phyloP scores from a whole-genome alignment of 2,113 vertebrate genomes.

The Protobothrops flavoviridis region DNA sequence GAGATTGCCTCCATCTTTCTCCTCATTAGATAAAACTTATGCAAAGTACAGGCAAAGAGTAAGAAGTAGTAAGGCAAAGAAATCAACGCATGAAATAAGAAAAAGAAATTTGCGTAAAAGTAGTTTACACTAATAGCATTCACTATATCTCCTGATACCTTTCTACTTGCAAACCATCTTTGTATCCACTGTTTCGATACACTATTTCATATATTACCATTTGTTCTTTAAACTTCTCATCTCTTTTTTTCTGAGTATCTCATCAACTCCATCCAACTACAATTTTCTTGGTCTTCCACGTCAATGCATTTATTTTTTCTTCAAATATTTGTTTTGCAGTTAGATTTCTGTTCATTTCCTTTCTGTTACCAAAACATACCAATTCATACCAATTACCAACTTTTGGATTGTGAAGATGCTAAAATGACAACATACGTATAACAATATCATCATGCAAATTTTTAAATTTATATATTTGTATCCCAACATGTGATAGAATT shows the following conservation, averaged over 20 bases:
- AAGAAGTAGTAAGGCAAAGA: background rate
- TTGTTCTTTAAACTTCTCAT: background rate
- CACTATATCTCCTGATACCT: background rate
- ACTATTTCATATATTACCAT: background rate
- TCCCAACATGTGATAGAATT: background rate
- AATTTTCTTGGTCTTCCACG: background rate
- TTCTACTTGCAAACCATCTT: background rate
- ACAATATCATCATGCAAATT: background rate
- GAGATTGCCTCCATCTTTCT: background rate
- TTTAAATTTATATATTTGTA: background rate
- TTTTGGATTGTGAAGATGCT: background rate
- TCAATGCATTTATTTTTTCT: background rate
- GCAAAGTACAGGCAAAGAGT: background rate
- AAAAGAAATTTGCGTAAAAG: background rate
- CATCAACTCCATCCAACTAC: background rate
- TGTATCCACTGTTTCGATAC: background rate
- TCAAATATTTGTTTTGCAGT: background rate
- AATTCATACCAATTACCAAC: background rate
- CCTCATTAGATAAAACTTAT: background rate
- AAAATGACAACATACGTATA: background rate
- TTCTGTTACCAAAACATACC: background rate
- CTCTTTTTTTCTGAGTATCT: background rate
- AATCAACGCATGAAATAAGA: background rate
- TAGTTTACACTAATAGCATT: background rate
- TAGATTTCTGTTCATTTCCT: background rate